Conservation (phyloP, 2,888 invertebrate species). For the Temnothorax unifasciatus region DNA sequence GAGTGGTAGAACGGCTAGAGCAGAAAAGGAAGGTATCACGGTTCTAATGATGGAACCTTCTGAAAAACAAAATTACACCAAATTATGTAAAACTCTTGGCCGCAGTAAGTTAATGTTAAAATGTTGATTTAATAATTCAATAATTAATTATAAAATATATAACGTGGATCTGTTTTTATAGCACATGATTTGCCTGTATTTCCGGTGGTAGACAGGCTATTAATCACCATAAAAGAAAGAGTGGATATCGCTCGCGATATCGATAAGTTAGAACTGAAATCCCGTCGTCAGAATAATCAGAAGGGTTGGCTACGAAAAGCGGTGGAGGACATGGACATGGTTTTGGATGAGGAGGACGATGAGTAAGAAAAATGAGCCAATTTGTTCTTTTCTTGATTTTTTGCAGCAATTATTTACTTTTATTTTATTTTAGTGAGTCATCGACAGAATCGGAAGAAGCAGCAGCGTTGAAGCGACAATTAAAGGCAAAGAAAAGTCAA, state of each 20-base stretch:
- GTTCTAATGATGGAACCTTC: slow-evolving; percentile 96
- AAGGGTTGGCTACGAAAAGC: slow-evolving; percentile 95
- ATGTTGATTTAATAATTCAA: neutral
- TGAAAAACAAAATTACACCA: slow-evolving; percentile 93
- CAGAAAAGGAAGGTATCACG: slow-evolving; percentile 95
- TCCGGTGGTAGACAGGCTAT: slow-evolving; percentile 90
- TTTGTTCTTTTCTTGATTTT: neutral
- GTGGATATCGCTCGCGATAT: slow-evolving; percentile 93
- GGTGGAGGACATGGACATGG: slow-evolving; percentile 96
- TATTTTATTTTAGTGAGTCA: slow-evolving; percentile 74
- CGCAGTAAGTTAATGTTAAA: slow-evolving; percentile 89
- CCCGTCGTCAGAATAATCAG: slow-evolving; percentile 89
- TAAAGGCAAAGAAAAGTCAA: slow-evolving; percentile 87
- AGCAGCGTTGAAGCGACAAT: slow-evolving; percentile 86
- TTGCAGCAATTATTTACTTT: slow-evolving; percentile 21
- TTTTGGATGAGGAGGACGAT: slow-evolving; percentile 93
- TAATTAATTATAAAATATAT: slow-evolving; percentile 12
- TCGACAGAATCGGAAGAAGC: slow-evolving; percentile 82
- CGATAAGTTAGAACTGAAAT: slow-evolving; percentile 91
- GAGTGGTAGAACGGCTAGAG: slow-evolving; percentile 98
- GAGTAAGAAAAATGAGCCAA: slow-evolving; percentile 72
- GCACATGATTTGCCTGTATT: slow-evolving; percentile 94
- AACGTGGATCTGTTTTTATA: slow-evolving; percentile 83
- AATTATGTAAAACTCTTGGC: slow-evolving; percentile 94
- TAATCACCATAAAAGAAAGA: slow-evolving; percentile 90